Base-by-base conservation (phyloP, 1,140 invertebrate genomes). In the Lineus longissimus region DNA sequence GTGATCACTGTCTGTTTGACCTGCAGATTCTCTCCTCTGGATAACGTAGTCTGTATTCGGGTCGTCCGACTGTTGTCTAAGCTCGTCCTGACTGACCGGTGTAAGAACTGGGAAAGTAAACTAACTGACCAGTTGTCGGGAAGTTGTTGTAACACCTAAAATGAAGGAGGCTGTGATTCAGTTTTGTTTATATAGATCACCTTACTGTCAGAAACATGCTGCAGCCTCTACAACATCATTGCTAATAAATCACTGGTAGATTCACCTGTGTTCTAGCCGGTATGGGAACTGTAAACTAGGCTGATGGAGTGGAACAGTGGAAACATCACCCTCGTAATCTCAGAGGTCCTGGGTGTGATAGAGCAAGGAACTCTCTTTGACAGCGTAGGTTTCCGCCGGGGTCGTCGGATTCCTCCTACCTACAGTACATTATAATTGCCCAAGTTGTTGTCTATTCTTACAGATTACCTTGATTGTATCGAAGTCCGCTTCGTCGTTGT, bases 41-140 rank as follows among this genome's bases (percentile, higher is more conserved):
- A 74, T 63, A 85, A 75, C 72, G 82, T 81, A 15, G 77, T 70
- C 62, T 83, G 77, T 9, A 84, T 73, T 19, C 76, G 73, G 30
- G 72, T 78, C 59, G 74, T 81, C 7, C 82, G 76, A 62, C 74
- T 70, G 30, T 70, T 66, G 64, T 84, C 77, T 69, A 84, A 69
- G 56, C 78, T 79, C 29, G 69, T 76, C 4, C 83, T 73, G 1
- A 83, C 67, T 27, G 82, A 75, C 29, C 75, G 74, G 45, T 72
- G 70, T 22, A 84, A 68, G 69, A 84, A 85, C 27, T 81, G 74
- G 29, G 79, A 78, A 30, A 84, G 57, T 40, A 84, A 69, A 45
- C 74, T 71, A 7, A 84, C 74, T 19, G 83, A 83, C 83, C 83
- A 84, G 54, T 74, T 72, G 6, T 82, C 76, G n/a, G 84, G 84